Evolutionary conservation across 2,797 vertebrate genomes (phyloP).

Genomic region (Discoglossus pictus): DNA sequence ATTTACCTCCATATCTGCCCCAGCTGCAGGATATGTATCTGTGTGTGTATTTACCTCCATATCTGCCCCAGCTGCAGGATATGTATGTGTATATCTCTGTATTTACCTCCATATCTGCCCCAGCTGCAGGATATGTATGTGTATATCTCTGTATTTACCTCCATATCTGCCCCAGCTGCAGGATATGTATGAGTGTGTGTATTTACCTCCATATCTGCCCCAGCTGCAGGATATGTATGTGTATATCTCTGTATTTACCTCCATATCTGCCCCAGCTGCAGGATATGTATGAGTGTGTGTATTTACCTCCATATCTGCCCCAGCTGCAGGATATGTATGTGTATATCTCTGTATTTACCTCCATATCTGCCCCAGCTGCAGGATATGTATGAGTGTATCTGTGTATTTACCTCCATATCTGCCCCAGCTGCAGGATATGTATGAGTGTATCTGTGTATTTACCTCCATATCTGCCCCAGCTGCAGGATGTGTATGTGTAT

Average conservation of each 20-base stretch:
- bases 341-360: constrained; percentile 80
- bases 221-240: too few relatives aligned
- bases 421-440: too few relatives aligned
- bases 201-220: constrained; percentile 94
- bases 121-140: too few relatives aligned
- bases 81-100: too few relatives aligned
- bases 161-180: constrained; percentile 93
- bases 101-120: constrained; percentile 94
- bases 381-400: too few relatives aligned
- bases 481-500: too few relatives aligned
- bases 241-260: constrained; percentile 80
- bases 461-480: constrained; percentile 96
- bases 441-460: too few relatives aligned
- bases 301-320: constrained; percentile 94
- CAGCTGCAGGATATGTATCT: too few relatives aligned
- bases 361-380: constrained; percentile 93
- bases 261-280: constrained; percentile 93
- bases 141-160: constrained; percentile 80
- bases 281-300: too few relatives aligned
- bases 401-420: constrained; percentile 87
- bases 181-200: too few relatives aligned
- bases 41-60: constrained; percentile 84
- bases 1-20: constrained; percentile 94
- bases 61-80: constrained; percentile 92
- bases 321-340: too few relatives aligned